Evolutionary conservation across 53 echinoderm and acorn worm species (phyloP).

Genomic region (Astropecten irregularis): DNA sequence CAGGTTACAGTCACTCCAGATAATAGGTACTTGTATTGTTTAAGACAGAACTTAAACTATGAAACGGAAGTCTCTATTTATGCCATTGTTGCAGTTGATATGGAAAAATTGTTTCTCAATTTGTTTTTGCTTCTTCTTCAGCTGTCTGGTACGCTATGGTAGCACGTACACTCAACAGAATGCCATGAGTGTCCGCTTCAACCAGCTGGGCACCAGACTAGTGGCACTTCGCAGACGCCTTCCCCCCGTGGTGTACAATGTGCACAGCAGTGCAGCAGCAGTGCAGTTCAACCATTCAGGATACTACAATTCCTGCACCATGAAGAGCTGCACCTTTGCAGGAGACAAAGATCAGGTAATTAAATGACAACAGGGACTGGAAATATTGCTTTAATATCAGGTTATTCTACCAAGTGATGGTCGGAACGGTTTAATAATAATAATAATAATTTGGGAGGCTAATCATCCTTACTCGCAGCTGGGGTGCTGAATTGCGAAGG

Average conservation of each 20-base stretch:
- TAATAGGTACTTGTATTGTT: no score
- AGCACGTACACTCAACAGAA: constrained; percentile 91
- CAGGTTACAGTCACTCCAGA: no score
- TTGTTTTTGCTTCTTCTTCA: constrained; percentile 23
- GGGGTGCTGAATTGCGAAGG: no score
- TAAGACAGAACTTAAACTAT: no score
- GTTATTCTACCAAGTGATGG: no score
- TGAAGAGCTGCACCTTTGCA: constrained; percentile 98
- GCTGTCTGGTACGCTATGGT: constrained; percentile 85
- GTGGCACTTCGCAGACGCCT: constrained; percentile 84
- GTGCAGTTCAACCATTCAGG: constrained; percentile 97
- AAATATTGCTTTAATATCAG: no score
- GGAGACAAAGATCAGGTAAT: constrained; percentile 95
- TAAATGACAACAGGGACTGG: no score
- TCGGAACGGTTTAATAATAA: no score
- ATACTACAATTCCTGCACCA: constrained; percentile 98
- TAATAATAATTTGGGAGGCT: no score
- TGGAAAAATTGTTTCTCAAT: background rate
- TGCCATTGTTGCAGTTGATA: background rate
- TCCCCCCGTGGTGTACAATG: constrained; percentile 87
- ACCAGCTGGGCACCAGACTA: constrained; percentile 79
- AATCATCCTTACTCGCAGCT: no score
- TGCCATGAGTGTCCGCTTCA: constrained; percentile 97
- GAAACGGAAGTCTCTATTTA: no score
- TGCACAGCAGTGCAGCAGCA: constrained; percentile 72